Base-by-base conservation (phyloP, 2,113 vertebrate genomes). In the Oreocharis arfaki region DNA sequence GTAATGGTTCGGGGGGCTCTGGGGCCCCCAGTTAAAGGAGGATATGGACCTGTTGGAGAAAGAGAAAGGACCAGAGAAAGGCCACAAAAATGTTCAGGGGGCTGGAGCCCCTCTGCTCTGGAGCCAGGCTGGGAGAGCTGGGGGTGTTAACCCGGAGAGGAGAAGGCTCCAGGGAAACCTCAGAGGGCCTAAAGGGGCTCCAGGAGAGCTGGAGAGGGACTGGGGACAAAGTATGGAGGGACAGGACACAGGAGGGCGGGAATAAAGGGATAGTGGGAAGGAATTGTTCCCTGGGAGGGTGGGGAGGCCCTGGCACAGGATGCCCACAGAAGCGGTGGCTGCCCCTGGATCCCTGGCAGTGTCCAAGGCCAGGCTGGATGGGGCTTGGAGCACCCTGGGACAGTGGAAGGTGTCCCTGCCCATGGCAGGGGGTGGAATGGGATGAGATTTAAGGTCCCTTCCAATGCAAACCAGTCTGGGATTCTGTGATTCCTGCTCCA, bases 361-460 rank as follows among this genome's bases (percentile, higher is more conserved):
- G 35, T 0, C 32, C 21, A 6, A 56, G 50, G 9, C 32, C 42
- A 42, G 42, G 35, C 0, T 49, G 57, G 50, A 37, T 0, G 0
- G 26, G 35, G 26, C 6, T 80, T 3, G 50, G 76, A 57, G 14
- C 16, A 71, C 0, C 17, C 47, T 79, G 56, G 65, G 16, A 1
- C 0, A 7, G 32, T 26, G n/a, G 56, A 2, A 56, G 41, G 5
- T 56, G 67, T 35, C 57, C 59, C 37, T 88, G 50, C 4, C 12
- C 18, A 10, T 6, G 67, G 15, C 26, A 50, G 17, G 12, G 26
- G 3, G 3, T 33, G 11, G 42, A 3, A 50, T 4, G 3, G 23
- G 32, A 81, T 16, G 37, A 2, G 3, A 8, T 88, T 33, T 44
- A 59, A 20, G 32, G 2, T 37, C 44, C 26, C 42, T 57, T 27